phyloP scores from a whole-genome alignment of 2,888 invertebrate genomes.

The Oligia strigilis region DNA sequence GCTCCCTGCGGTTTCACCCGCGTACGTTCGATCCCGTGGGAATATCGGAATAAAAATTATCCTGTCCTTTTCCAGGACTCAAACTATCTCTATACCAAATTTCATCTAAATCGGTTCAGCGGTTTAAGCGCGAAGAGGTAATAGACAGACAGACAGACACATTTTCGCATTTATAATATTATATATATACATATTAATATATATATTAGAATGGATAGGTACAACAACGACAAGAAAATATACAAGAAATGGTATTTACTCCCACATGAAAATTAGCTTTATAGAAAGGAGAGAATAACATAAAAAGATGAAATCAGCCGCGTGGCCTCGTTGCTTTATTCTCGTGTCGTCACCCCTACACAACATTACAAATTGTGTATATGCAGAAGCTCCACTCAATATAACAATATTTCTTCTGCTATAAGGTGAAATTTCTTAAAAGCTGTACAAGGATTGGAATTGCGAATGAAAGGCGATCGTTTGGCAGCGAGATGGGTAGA shows the following conservation, averaged over 20 bases:
- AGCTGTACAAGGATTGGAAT: not conserved
- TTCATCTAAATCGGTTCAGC: too few species aligned
- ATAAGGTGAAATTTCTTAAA: not conserved
- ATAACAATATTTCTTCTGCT: not conserved
- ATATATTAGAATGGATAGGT: too few species aligned
- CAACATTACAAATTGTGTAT: not conserved
- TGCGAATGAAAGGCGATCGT: not conserved
- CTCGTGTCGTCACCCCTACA: slow-evolving; percentile 6
- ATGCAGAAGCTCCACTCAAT: slow-evolving; percentile 10
- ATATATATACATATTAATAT: too few species aligned
- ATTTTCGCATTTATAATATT: not conserved
- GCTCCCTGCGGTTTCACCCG: too few species aligned
- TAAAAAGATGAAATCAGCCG: slow-evolving; percentile 48
- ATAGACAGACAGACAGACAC: too few species aligned
- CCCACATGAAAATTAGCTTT: slow-evolving; percentile 45
- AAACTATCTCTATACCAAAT: too few species aligned
- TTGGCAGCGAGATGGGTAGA: not conserved
- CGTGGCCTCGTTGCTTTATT: slow-evolving; percentile 37
- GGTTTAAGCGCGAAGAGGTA: too few species aligned
- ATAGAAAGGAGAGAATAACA: slow-evolving; percentile 37
- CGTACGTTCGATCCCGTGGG: too few species aligned
- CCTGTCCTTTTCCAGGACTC: too few species aligned
- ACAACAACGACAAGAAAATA: slow-evolving; percentile 3
- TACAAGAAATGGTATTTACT: slow-evolving; percentile 28
- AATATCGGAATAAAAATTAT: too few species aligned